Evolutionary conservation across 2,797 vertebrate genomes (phyloP).

Genomic region (Clarias fuscus): DNA sequence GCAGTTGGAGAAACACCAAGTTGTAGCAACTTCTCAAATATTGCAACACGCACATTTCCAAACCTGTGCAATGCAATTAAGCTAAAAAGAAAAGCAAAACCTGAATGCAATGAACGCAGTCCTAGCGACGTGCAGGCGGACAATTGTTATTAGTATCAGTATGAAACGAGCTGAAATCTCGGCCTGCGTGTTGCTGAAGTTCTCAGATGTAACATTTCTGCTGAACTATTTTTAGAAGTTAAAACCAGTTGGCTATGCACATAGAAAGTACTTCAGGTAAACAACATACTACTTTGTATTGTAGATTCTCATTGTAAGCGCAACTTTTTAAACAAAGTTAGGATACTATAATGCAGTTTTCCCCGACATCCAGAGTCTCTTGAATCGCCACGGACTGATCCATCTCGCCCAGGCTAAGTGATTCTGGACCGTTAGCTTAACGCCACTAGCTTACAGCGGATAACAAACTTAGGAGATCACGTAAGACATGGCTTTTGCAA

Average conservation of each 20-base stretch:
- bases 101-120: too few species aligned
- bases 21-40: neutral
- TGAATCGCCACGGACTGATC: constrained; percentile 92
- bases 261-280: neutral
- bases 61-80: neutral
- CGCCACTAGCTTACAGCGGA: neutral
- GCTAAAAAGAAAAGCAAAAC: too few species aligned
- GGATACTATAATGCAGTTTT: constrained; percentile 89
- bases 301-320: neutral
- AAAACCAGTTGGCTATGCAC: neutral
- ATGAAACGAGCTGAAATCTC: neutral
- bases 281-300: neutral
- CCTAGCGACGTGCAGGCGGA: neutral
- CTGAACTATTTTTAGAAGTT: constrained; percentile 14
- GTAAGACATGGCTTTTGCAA: neutral
- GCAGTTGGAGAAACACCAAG: neutral
- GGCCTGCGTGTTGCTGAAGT: constrained; percentile 11
- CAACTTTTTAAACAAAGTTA: constrained; percentile 48
- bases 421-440: constrained; percentile 29
- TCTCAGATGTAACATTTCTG: neutral
- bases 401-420: constrained; percentile 68
- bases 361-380: constrained; percentile 77
- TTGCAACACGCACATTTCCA: neutral
- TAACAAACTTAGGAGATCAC: neutral
- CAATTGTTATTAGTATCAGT: neutral